Conservation (phyloP, 1,140 invertebrate species). For the Drosophila melanogaster region Release_6_plus_ISO1_MT NT_033779.5:16977501-16978000, state of each 20-base stretch:
- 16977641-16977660: constrained; percentile 8
- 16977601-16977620: constrained; percentile 4
- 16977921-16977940: constrained; percentile 53
- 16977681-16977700: constrained; percentile 22
- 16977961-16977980: constrained; percentile 57
- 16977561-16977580: not conserved
- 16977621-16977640: constrained; percentile 10
- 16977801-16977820: constrained; percentile 49
- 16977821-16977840: constrained; percentile 14
- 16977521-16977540: not conserved
- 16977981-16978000: constrained; percentile 49
- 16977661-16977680: constrained; percentile 29
- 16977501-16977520: not conserved
- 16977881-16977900: constrained; percentile 67
- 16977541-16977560: too few species aligned
- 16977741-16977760: constrained; percentile 51
- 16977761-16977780: constrained; percentile 37
- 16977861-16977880: constrained; percentile 49
- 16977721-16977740: constrained; percentile 28
- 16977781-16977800: constrained; percentile 46
- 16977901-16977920: constrained; percentile 72
- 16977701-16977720: constrained; percentile 26
- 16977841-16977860: not conserved
- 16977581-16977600: constrained; percentile 5
- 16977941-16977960: constrained; percentile 32